Evolutionary conservation across 2,113 vertebrate species (phyloP).

Genomic region (Lagenorhynchus albirostris): DNA sequence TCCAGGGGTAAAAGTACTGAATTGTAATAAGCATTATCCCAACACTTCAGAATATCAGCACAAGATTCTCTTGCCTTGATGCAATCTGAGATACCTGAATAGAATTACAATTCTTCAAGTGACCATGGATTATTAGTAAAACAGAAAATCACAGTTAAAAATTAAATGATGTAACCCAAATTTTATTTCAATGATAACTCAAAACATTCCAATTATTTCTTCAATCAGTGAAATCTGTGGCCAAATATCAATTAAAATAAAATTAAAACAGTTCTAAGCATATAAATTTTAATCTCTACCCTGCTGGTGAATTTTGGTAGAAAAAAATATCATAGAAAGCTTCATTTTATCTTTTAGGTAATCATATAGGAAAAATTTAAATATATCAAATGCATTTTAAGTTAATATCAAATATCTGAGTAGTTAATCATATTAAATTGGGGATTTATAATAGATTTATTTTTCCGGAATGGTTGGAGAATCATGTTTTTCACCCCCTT

Average conservation of each 20-base stretch:
- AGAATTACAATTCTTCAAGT: background rate
- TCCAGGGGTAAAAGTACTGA: background rate
- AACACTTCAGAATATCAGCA: background rate
- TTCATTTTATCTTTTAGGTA: background rate
- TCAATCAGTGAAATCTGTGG: background rate
- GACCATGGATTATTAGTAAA: background rate
- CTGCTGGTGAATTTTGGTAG: background rate
- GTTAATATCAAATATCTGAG: background rate
- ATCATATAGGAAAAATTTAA: background rate
- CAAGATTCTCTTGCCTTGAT: background rate
- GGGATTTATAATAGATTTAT: background rate
- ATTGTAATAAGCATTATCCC: background rate
- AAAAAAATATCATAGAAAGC: background rate
- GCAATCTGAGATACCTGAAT: background rate
- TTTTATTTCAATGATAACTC: background rate
- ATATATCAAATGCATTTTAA: background rate
- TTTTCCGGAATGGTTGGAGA: background rate
- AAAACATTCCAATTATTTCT: background rate
- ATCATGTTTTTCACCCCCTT: background rate
- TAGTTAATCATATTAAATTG: background rate
- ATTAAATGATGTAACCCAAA: background rate
- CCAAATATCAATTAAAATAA: background rate
- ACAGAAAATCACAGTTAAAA: constrained; percentile 3
- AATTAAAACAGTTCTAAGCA: background rate
- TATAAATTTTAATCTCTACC: background rate